Evolutionary conservation across 2,888 invertebrate genomes (phyloP).

Genomic region (Lochmaea capreae): DNA sequence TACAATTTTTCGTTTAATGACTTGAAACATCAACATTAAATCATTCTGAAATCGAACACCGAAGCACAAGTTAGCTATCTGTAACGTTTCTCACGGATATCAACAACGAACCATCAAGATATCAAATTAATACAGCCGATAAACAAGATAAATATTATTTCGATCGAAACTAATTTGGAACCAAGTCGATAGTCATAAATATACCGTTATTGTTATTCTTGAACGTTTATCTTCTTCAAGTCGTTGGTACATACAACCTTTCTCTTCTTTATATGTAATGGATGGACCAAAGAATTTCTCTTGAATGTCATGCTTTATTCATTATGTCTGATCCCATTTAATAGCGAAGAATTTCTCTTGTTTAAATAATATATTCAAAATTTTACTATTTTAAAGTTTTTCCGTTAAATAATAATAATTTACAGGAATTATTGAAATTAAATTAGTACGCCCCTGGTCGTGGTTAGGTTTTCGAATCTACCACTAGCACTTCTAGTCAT

Average conservation of each 20-base stretch:
- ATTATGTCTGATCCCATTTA: not conserved
- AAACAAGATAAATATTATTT: not conserved
- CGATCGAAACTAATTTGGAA: not conserved
- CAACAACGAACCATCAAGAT: not conserved
- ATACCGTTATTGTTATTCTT: not conserved
- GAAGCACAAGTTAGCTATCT: not conserved
- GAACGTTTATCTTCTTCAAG: not conserved
- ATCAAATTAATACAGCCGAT: not conserved
- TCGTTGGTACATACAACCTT: slow-evolving; percentile 1
- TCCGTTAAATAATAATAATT: too few relatives aligned
- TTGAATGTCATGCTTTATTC: not conserved
- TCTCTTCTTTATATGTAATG: slow-evolving; percentile 11
- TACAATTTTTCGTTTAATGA: too few relatives aligned
- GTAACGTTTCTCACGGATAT: not conserved
- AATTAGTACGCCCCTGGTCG: too few relatives aligned
- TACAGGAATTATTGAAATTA: too few relatives aligned
- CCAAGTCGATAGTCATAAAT: not conserved
- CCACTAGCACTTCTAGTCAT: too few relatives aligned
- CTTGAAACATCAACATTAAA: too few relatives aligned
- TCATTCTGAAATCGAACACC: too few relatives aligned
- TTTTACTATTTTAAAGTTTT: too few relatives aligned
- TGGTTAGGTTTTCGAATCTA: too few relatives aligned
- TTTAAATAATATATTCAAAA: not conserved
- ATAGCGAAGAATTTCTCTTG: not conserved
- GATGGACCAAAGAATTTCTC: slow-evolving; percentile 4